Conservation (phyloP, 1,140 invertebrate species). For the Coptotermes formosanus region DNA sequence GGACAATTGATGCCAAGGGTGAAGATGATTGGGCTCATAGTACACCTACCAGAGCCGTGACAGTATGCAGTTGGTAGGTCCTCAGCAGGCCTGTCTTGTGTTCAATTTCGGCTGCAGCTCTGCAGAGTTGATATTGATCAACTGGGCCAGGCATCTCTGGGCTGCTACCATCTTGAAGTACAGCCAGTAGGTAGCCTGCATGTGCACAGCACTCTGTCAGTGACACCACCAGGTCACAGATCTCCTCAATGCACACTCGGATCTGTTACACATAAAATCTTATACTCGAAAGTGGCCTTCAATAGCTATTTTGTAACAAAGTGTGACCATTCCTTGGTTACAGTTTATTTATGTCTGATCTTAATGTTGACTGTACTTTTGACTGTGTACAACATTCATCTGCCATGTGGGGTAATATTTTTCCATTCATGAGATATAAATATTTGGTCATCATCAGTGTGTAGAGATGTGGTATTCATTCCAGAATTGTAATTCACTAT, state of each 20-base stretch:
- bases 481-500: no score
- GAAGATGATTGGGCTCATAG: not conserved
- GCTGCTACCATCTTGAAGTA: constrained; percentile 32
- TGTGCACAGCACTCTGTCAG: constrained; percentile 33
- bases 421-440: no score
- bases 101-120: constrained; percentile 33
- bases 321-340: no score
- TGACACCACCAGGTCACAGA: constrained; percentile 34
- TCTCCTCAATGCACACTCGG: constrained; percentile 32
- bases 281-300: no score
- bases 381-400: no score
- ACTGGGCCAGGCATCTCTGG: constrained; percentile 33
- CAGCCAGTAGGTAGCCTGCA: constrained; percentile 33
- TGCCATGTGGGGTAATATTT: no score
- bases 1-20: no score
- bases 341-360: no score
- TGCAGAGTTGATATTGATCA: constrained; percentile 30
- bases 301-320: no score
- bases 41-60: constrained; percentile 31
- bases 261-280: not conserved
- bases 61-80: constrained; percentile 31
- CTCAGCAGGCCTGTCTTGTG: constrained; percentile 29
- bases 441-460: no score
- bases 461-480: no score
- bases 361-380: no score